Base-by-base conservation (phyloP, 2,113 vertebrate genomes). In the Narcine bancroftii region DNA sequence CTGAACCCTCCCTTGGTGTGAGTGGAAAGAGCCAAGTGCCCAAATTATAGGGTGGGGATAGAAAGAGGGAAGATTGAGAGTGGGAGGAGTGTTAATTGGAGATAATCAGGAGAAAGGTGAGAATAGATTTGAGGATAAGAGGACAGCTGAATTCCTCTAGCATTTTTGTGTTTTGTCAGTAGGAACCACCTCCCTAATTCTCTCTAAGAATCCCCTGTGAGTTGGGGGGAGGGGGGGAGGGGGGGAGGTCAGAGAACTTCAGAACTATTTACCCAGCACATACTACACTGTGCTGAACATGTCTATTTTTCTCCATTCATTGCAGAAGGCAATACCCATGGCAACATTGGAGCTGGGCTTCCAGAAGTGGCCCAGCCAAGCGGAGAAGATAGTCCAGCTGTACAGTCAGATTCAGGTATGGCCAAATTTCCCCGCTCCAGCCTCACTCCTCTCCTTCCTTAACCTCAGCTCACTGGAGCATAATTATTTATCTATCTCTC, bases 351-450 rank as follows among this genome's bases (percentile, higher is more conserved):
- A 94, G 6, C 93, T 96, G 75, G 92, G 92, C 47, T 36, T 96
- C 69, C 87, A 94, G 72, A 93, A 92, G 0, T 95, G 94, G 93
- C 92, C 93, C 76, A 89, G 93, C 92, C 94, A 94, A 81, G 94
- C n/a, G 92, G 93, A 95, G 53, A 95, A 96, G 17, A 92, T 94
- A 66, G 89, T 94, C n/a, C 93, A 95, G 33, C 93, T 96, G 93
- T 73, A 93, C 93, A 93, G 93, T 77, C 94, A 95, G 83, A 93
- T 96, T 92, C 92, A 94, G 93, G 94, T 95, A 65, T 79, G 91
- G 26, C 29, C 24, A 33, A 91, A 2, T 1, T 69, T 69, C 24
- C 29, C 39, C 42, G 69, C 29, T 45, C 21, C 26, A 83, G 79
- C 19, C 19, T 75, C 33, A 87, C 60, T 87, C 53, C 5, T 87